Percentiles rank a stretch among this genome's conserved stretches.
Conservation (phyloP, 2,888 invertebrate genomes). For the Entomobrya multifasciata region DNA sequence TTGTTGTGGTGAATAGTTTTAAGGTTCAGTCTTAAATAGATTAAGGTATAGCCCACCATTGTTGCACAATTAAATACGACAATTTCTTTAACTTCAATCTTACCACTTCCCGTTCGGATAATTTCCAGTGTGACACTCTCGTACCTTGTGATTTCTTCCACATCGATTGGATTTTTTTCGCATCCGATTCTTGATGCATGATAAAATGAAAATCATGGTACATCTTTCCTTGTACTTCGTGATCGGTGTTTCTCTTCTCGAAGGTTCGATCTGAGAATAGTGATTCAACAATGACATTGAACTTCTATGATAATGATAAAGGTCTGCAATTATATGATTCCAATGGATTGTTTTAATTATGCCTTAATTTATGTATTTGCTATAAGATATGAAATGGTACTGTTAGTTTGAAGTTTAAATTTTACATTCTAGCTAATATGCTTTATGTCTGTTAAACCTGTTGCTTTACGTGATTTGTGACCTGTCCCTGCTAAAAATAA, state of each 20-base stretch:
- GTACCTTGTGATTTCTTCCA: too few species aligned
- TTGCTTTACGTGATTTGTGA: constrained; percentile 55
- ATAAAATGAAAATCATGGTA: too few species aligned
- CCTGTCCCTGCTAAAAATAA: constrained; percentile 1
- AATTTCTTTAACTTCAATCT: too few species aligned
- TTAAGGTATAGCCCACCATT: neutral
- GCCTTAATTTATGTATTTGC: neutral
- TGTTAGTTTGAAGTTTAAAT: neutral
- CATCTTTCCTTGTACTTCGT: neutral
- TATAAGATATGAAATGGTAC: neutral
- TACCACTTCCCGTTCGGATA: neutral
- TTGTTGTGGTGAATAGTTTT: too few species aligned
- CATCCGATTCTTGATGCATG: too few species aligned
- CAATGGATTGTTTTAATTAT: neutral
- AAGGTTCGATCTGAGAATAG: neutral
- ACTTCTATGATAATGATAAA: neutral
- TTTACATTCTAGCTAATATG: neutral
- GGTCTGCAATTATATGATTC: constrained; percentile 38
- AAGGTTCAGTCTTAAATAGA: neutral
- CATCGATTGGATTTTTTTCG: too few species aligned
- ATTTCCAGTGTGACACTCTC: too few species aligned
- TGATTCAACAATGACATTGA: neutral
- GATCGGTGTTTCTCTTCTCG: constrained; percentile 1
- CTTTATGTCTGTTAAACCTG: constrained; percentile 33
- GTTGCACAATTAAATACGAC: neutral